phyloP scores from a whole-genome alignment of 2,888 invertebrate species.

The Luperina nickerlii region DNA sequence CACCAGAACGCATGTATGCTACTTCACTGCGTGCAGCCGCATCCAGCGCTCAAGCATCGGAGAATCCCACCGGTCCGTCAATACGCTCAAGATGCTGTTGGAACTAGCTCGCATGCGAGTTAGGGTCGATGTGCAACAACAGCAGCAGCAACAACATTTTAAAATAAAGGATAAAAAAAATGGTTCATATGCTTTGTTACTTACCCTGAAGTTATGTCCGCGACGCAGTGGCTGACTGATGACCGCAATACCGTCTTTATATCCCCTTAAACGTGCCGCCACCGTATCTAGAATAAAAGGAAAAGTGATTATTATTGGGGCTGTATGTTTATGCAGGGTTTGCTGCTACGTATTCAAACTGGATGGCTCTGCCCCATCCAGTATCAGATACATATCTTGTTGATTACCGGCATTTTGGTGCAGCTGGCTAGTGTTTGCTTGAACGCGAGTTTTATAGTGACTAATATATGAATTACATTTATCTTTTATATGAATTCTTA shows the following conservation, averaged over 20 bases:
- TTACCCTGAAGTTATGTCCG: slow-evolving; percentile 93
- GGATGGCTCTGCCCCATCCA: too few species aligned
- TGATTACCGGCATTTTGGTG: background rate
- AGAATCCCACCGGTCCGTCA: too few species aligned
- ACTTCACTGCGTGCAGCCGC: too few species aligned
- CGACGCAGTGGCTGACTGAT: slow-evolving; percentile 92
- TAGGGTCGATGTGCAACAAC: too few species aligned
- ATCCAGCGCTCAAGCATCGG: too few species aligned
- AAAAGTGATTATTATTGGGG: background rate
- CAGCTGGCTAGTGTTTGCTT: background rate
- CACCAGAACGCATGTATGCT: too few species aligned
- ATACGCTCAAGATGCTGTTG: too few species aligned
- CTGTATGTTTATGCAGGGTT: background rate
- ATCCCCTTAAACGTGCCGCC: slow-evolving; percentile 94
- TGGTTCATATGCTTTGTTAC: slow-evolving; percentile 55
- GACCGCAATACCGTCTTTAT: slow-evolving; percentile 95
- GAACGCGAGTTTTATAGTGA: background rate
- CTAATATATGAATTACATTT: background rate
- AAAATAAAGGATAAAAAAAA: background rate
- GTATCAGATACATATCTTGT: background rate
- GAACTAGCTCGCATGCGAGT: too few species aligned
- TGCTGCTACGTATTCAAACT: background rate
- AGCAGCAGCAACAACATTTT: too few species aligned
- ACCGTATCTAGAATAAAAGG: slow-evolving; percentile 81
- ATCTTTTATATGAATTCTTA: background rate